These are phyloP conservation scores for Drosophila sturtevanti DNA, from an alignment of 1,140 invertebrate genomes.

Conservation along the genomic window DNA sequence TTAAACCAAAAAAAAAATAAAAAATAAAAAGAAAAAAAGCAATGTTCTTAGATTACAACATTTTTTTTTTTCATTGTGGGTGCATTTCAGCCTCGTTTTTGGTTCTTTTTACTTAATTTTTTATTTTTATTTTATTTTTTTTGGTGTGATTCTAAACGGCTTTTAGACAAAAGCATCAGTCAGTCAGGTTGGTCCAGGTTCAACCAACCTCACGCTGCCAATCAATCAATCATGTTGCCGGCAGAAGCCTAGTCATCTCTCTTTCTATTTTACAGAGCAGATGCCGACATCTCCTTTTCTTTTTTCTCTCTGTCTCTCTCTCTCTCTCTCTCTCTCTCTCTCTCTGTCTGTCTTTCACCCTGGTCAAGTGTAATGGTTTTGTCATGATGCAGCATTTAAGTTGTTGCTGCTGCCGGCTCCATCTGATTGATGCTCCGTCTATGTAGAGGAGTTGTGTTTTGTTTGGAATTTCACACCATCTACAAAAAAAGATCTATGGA, in stretches of 20 bases:
- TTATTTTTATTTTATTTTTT: constrained; percentile 39
- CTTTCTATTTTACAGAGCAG: constrained; percentile 46
- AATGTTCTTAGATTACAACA: background rate
- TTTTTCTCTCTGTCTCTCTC: background rate
- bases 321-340: background rate
- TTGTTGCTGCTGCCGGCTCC: constrained; percentile 74
- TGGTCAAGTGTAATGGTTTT: constrained; percentile 81
- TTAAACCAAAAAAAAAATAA: background rate
- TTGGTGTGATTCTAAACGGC: constrained; percentile 79
- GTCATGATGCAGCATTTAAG: constrained; percentile 81
- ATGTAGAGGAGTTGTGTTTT: constrained; percentile 59
- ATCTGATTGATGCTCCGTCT: constrained; percentile 70
- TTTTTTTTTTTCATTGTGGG: background rate
- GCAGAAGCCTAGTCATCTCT: constrained; percentile 72
- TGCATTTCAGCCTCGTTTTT: constrained; percentile 1
- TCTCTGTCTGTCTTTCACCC: constrained; percentile 26
- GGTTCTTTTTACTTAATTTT: constrained; percentile 33
- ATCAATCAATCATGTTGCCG: constrained; percentile 72
- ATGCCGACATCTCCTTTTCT: constrained; percentile 59
- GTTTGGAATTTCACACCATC: constrained; percentile 70
- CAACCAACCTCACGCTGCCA: constrained; percentile 73
- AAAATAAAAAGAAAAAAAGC: background rate
- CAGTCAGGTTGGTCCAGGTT: constrained; percentile 38
- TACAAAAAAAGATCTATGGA: constrained; percentile 48
- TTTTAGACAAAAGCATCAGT: constrained; percentile 77